Base-by-base conservation (phyloP, 2,797 vertebrate genomes). In the Peromyscus melanophrys region DNA sequence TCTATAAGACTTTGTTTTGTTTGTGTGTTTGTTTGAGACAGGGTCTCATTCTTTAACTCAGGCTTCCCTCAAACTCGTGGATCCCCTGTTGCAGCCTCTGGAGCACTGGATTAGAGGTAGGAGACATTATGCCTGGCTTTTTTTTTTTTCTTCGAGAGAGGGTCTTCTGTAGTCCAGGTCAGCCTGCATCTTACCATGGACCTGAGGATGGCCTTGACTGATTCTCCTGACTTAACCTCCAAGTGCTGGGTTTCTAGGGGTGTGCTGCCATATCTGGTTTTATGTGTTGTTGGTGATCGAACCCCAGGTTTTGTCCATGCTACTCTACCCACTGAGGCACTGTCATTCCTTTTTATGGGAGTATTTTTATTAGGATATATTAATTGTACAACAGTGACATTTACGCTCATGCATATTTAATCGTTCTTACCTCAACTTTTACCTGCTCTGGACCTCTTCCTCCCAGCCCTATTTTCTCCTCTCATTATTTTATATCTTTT, bases 401-500 rank as follows among this genome's bases (percentile, higher is more conserved):
- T 49, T 49, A 63, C 21, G 65, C 31, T 27, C 10, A 75, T 12
- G 29, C 12, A 40, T 5, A 40, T 40, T 37, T 29, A 75, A 77
- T 49, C 2, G 27, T 29, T 63, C 14, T 65, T 76, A 65, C 14
- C 12, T 34, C 43, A 34, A 78, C 31, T 4, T 63, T 77, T 65
- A 52, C 7, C 37, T 6, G 34, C 13, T 37, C 25, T 78, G 57
- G 88, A 25, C 8, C 59, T 21, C 21, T 1, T 49, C 77, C 43
- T 23, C 27, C 59, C 8, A n/a, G 75, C 4, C 14, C 3, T 34
- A 25, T 65, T 55, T 80, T 46, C 40, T 77, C 57, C 49, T 65
- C 23, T 23, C 31, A 67, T 91, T 86, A 94, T 65, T 85, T 96
- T 14, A 40, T 91, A n/a, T 83, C 65, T 87, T 87, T 85, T 63